Evolutionary conservation across 1,140 invertebrate species (phyloP).

Genomic region (Delia radicum): DNA sequence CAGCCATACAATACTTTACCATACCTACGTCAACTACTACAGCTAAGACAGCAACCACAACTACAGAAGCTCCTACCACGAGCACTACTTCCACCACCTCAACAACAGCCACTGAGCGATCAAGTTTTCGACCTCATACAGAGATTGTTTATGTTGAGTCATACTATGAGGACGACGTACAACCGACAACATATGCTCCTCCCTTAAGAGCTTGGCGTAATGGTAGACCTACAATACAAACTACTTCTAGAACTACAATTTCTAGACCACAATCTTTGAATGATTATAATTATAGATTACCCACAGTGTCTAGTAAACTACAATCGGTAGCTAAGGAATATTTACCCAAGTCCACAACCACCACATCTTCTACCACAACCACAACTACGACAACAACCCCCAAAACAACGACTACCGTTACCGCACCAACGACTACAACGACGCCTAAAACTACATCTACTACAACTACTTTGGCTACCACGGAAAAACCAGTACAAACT

Average conservation of each 20-base stretch:
- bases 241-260: not conserved
- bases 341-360: slow-evolving; percentile 12
- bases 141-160: not conserved
- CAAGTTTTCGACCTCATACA: not conserved
- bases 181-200: slow-evolving; percentile 53
- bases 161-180: slow-evolving; percentile 31
- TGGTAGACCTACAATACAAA: slow-evolving; percentile 38
- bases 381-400: slow-evolving; percentile 28
- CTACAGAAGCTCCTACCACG: slow-evolving; percentile 6
- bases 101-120: not conserved
- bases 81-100: slow-evolving; percentile 19
- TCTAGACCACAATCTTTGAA: not conserved
- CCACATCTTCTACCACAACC: slow-evolving; percentile 3
- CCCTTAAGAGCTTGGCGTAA: slow-evolving; percentile 46
- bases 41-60: slow-evolving; percentile 20
- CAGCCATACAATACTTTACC: slow-evolving; percentile 15
- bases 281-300: not conserved
- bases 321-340: slow-evolving; percentile 15
- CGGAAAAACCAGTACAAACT: slow-evolving; percentile 28
- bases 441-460: slow-evolving; percentile 29
- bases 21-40: slow-evolving; percentile 28
- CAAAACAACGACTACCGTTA: slow-evolving; percentile 26
- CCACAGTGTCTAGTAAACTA: not conserved
- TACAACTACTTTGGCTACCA: slow-evolving; percentile 29
- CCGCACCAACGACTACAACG: slow-evolving; percentile 1